Conservation (phyloP, 2,797 vertebrate genomes). For the Sebastes taczanowskii region DNA sequence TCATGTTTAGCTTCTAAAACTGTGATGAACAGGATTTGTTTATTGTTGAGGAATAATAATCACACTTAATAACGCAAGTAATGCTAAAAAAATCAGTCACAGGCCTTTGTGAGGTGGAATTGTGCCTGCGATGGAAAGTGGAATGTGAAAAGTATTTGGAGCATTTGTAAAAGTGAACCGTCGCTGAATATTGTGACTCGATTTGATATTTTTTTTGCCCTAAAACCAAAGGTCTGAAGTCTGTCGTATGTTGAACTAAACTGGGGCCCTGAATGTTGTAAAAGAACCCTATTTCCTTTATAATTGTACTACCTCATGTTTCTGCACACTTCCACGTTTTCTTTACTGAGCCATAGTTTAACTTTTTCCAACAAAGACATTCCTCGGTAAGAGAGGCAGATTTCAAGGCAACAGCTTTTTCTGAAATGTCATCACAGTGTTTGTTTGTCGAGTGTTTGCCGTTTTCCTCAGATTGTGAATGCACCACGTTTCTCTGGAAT, state of each 20-base stretch:
- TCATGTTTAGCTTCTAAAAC: neutral
- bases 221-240: constrained; percentile 15
- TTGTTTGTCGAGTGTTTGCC: neutral
- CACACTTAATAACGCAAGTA: neutral
- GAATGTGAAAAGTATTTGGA: neutral
- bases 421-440: neutral
- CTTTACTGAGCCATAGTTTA: constrained; percentile 14
- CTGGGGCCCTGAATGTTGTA: neutral
- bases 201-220: neutral
- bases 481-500: neutral
- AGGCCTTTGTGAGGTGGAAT: neutral
- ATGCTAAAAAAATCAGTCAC: neutral
- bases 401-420: neutral
- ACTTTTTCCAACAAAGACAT: constrained; percentile 21
- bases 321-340: constrained; percentile 28
- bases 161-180: neutral
- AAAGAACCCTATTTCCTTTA: neutral
- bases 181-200: neutral
- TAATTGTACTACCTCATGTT: constrained; percentile 57
- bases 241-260: constrained; percentile 3
- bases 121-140: neutral
- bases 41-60: neutral
- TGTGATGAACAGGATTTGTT: neutral
- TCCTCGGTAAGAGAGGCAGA: constrained; percentile 15
- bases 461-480: neutral